These are phyloP conservation scores for Drosophila nr. perissopoda DNA, from an alignment of 2,888 invertebrate species.

Conservation along the genomic window DNA sequence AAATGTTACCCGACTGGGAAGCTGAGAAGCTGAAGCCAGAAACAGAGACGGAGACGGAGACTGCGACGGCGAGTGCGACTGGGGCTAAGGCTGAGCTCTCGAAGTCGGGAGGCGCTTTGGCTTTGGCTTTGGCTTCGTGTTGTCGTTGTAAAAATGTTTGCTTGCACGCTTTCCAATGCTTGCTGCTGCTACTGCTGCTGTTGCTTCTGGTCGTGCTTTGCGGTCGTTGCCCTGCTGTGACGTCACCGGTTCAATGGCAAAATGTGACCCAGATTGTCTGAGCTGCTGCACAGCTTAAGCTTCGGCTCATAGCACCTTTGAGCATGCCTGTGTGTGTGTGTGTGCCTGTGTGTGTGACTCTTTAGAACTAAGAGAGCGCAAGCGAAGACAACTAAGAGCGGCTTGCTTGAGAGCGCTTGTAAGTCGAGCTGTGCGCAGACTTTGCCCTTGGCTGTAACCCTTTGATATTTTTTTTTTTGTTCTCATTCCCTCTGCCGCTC, in stretches of 20 bases:
- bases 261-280: slow-evolving; percentile 86
- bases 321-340: slow-evolving; percentile 21
- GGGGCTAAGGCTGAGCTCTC: slow-evolving; percentile 42
- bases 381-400: slow-evolving; percentile 28
- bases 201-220: slow-evolving; percentile 76
- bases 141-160: slow-evolving; percentile 79
- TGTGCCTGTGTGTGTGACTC: slow-evolving; percentile 44
- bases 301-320: slow-evolving; percentile 56
- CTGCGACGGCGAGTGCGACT: slow-evolving; percentile 10
- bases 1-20: slow-evolving; percentile 69
- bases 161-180: slow-evolving; percentile 79
- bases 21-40: slow-evolving; percentile 39
- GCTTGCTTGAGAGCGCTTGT: slow-evolving; percentile 27
- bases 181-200: slow-evolving; percentile 59
- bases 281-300: slow-evolving; percentile 82
- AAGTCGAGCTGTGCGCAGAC: slow-evolving; percentile 35
- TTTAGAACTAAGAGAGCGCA: slow-evolving; percentile 66
- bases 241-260: slow-evolving; percentile 86
- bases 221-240: slow-evolving; percentile 84
- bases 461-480: slow-evolving; percentile 36
- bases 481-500: slow-evolving; percentile 27
- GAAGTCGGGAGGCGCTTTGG: slow-evolving; percentile 43
- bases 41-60: not conserved
- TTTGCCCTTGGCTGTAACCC: slow-evolving; percentile 70
- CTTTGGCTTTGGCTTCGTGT: slow-evolving; percentile 57